A percentile compares a stretch with the other conserved stretches of the same genome.
Conservation (phyloP, 2,888 invertebrate genomes). For the Mylabris sibirica region DNA sequence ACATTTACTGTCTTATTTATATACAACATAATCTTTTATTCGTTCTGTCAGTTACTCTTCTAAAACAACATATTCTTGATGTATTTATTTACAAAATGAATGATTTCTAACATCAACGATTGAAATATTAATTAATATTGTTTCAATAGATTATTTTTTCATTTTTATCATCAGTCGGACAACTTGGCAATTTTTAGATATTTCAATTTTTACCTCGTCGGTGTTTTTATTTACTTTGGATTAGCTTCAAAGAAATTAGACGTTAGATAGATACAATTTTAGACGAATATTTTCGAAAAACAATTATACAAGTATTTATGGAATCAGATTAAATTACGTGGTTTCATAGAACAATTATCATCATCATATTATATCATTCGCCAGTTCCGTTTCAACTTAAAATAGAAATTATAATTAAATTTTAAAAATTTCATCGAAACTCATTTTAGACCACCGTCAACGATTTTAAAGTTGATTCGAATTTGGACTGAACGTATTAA, state of each 20-base stretch:
- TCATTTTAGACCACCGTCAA: conserved; percentile 1
- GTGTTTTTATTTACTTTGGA: background rate
- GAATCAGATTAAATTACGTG: background rate
- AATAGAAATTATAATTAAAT: conserved; percentile 8
- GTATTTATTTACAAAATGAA: conserved; percentile 13
- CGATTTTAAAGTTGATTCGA: background rate
- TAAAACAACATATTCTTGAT: conserved; percentile 22
- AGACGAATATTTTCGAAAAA: background rate
- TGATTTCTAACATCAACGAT: conserved; percentile 2
- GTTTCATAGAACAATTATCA: background rate
- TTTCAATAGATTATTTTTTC: background rate
- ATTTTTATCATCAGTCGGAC: background rate
- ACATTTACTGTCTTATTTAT: conserved; percentile 33
- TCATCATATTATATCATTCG: background rate
- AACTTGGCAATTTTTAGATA: background rate
- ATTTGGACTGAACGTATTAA: background rate
- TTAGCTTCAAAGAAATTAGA: conserved; percentile 2
- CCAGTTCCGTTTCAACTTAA: background rate
- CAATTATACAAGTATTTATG: background rate
- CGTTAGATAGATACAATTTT: background rate
- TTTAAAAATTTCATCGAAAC: background rate
- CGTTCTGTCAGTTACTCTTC: conserved; percentile 29
- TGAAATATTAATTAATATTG: conserved; percentile 10
- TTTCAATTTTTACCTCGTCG: background rate
- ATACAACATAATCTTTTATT: conserved; percentile 35